Percentiles rank a stretch among this genome's conserved stretches.
Conservation (phyloP, 2,888 invertebrate species). For the Troilus luridus region DNA sequence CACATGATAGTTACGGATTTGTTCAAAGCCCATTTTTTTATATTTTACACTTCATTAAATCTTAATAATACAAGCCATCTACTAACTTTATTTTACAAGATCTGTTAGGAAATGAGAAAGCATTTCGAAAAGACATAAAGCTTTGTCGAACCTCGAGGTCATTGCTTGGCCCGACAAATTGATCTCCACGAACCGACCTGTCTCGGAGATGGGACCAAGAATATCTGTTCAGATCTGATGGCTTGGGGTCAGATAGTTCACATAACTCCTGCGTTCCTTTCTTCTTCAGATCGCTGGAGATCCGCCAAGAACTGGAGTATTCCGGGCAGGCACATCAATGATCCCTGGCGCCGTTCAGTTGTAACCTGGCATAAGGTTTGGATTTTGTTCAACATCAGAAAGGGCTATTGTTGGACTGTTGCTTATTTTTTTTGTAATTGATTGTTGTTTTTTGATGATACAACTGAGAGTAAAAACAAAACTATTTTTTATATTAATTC, state of each 20-base stretch:
- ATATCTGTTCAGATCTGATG: not conserved
- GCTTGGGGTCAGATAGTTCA: constrained; percentile 27
- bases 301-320: constrained; percentile 35
- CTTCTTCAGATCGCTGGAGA: constrained; percentile 12
- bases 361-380: not conserved
- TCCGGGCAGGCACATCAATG: constrained; percentile 38
- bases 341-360: constrained; percentile 25
- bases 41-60: too few species aligned
- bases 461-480: too few species aligned
- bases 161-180: not conserved
- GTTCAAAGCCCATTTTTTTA: too few species aligned
- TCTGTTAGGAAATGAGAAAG: not conserved
- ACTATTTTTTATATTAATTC: too few species aligned
- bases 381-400: not conserved
- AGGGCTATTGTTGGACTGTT: not conserved
- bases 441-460: too few species aligned
- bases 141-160: not conserved
- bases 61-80: too few species aligned
- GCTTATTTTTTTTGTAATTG: too few species aligned
- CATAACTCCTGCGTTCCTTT: constrained; percentile 35
- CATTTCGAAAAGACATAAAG: not conserved
- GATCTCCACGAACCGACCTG: not conserved
- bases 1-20: too few species aligned
- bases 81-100: too few species aligned
- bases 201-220: not conserved